A percentile compares a stretch with the other conserved stretches of the same genome.
Conservation (phyloP, 2,797 vertebrate genomes). For the Enoplosus armatus region DNA sequence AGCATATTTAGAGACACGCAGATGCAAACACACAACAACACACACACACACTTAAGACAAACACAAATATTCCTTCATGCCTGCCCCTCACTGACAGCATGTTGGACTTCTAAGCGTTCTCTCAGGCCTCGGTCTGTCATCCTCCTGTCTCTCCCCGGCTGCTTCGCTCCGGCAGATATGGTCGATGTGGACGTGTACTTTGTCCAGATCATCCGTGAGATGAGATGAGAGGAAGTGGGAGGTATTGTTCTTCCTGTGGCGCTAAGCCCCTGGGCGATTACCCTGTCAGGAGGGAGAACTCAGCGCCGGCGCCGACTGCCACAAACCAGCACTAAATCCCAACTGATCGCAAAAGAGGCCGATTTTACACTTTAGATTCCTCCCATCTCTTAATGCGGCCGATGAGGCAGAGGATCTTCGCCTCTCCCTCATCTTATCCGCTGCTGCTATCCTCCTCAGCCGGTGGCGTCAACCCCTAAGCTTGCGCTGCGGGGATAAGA, state of each 20-base stretch:
- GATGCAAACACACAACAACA: constrained; percentile 36
- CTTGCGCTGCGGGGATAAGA: constrained; percentile 84
- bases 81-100: constrained; percentile 73
- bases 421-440: constrained; percentile 85
- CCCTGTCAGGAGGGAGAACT: constrained; percentile 87
- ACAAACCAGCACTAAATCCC: constrained; percentile 88
- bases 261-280: constrained; percentile 87
- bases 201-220: constrained; percentile 86
- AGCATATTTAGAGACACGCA: constrained; percentile 36
- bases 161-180: constrained; percentile 76
- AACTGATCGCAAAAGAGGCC: constrained; percentile 86
- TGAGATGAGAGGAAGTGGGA: constrained; percentile 87
- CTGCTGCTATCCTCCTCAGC: constrained; percentile 81
- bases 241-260: constrained; percentile 85
- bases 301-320: constrained; percentile 83
- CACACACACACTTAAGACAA: constrained; percentile 51
- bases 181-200: constrained; percentile 83
- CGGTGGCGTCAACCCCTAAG: constrained; percentile 83
- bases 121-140: constrained; percentile 77
- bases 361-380: constrained; percentile 87
- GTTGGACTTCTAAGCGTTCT: constrained; percentile 72
- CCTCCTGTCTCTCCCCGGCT: constrained; percentile 73
- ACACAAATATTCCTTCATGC: constrained; percentile 75
- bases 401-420: constrained; percentile 83
- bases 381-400: constrained; percentile 85